These are phyloP conservation scores for Malthinus seriepunctatus DNA, from an alignment of 2,888 invertebrate genomes.

Conservation along the genomic window DNA sequence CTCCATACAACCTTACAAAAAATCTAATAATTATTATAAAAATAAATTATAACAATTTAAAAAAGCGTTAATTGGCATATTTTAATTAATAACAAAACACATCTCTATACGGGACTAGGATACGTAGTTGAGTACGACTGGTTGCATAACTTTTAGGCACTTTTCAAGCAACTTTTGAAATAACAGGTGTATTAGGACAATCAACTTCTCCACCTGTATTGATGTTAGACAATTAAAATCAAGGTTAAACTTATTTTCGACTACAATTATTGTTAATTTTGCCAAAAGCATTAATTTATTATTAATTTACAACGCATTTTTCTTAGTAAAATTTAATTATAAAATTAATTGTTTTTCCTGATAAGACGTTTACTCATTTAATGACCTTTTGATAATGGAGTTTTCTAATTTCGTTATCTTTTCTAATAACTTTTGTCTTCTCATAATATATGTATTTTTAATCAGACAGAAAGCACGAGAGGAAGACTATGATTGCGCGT, in stretches of 20 bases:
- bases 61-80: neutral
- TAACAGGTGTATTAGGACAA: slow-evolving; percentile 12
- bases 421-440: no score
- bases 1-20: neutral
- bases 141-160: neutral
- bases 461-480: no score
- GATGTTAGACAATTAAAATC: neutral
- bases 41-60: neutral
- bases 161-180: neutral
- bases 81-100: slow-evolving; percentile 27
- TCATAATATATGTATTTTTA: no score
- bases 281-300: no score
- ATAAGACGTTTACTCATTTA: no score
- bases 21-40: neutral
- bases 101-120: slow-evolving; percentile 46
- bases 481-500: no score
- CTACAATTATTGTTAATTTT: neutral
- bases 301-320: no score
- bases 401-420: no score
- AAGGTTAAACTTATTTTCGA: slow-evolving; percentile 2
- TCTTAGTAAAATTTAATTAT: no score
- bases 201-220: slow-evolving; percentile 2
- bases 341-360: no score
- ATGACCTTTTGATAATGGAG: no score
- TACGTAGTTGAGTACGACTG: slow-evolving; percentile 28